phyloP scores from a whole-genome alignment of 2,888 invertebrate species.

The Acrobasis consociella region DNA sequence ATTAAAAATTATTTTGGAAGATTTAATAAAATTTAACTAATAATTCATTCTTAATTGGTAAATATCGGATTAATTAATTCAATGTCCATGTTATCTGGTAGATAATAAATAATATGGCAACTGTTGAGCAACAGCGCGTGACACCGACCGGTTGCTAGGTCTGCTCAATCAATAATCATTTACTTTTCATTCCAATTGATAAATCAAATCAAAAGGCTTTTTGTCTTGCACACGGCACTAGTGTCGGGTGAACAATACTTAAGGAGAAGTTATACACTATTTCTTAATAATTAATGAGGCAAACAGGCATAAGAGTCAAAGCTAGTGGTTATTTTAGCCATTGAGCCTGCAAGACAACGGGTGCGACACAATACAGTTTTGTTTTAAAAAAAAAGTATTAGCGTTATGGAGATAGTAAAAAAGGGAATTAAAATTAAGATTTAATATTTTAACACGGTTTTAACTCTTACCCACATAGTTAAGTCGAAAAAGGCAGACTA shows the following conservation, averaged over 20 bases:
- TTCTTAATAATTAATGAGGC: not conserved
- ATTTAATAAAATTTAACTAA: conserved; percentile 12
- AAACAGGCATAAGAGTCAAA: not conserved
- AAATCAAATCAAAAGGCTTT: conserved; percentile 43
- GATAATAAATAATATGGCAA: not conserved
- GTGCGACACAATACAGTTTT: too few relatives aligned
- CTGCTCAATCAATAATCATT: conserved; percentile 17
- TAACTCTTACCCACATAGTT: too few relatives aligned
- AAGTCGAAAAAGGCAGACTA: too few relatives aligned
- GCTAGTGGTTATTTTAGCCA: too few relatives aligned
- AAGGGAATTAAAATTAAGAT: too few relatives aligned
- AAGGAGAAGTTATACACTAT: conserved; percentile 48
- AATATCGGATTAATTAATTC: not conserved
- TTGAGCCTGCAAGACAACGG: too few relatives aligned
- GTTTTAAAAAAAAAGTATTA: too few relatives aligned
- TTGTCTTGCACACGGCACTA: conserved; percentile 49
- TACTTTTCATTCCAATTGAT: conserved; percentile 19
- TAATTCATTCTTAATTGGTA: not conserved
- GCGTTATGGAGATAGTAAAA: too few relatives aligned
- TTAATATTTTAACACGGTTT: too few relatives aligned
- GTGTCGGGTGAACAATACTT: conserved; percentile 66
- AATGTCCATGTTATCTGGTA: not conserved
- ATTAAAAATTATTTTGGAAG: conserved; percentile 16
- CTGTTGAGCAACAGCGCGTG: not conserved
- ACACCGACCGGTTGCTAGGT: conserved; percentile 5